Conservation (phyloP, 2,113 vertebrate species). For the Anguilla japonica region DNA sequence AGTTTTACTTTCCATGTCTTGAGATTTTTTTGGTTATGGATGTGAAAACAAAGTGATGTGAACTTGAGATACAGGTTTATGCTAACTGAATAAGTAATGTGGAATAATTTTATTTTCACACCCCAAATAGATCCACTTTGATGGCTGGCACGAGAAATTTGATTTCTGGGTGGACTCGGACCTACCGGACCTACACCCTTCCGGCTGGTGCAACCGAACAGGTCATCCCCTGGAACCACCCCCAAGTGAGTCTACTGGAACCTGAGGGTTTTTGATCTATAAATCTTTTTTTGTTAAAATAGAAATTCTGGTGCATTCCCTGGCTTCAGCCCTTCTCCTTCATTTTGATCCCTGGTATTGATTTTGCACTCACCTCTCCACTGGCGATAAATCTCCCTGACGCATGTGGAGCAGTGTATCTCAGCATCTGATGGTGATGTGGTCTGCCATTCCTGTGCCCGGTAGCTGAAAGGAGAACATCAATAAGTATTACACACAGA, state of each 20-base stretch:
- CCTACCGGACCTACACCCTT: slow-evolving; percentile 67
- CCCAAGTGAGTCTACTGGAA: slow-evolving; percentile 42
- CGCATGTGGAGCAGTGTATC: not conserved
- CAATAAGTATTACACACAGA: not conserved
- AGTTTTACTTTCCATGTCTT: too few species aligned
- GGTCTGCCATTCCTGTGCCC: not conserved
- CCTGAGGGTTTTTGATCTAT: not conserved
- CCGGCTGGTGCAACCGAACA: slow-evolving; percentile 67
- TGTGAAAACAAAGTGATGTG: not conserved
- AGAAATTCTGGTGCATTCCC: not conserved
- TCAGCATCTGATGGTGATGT: not conserved
- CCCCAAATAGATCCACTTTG: slow-evolving; percentile 64
- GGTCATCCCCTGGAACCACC: slow-evolving; percentile 69
- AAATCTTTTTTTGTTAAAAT: not conserved
- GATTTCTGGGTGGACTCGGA: slow-evolving; percentile 73
- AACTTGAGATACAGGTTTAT: not conserved
- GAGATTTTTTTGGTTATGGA: too few species aligned
- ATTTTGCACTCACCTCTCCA: not conserved
- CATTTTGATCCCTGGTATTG: slow-evolving; percentile 1
- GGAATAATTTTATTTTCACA: not conserved
- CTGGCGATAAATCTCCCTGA: slow-evolving; percentile 3
- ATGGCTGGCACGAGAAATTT: slow-evolving; percentile 71
- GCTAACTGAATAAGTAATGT: not conserved
- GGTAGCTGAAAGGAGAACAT: not conserved
- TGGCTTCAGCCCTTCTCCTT: not conserved